Evolutionary conservation across 2,888 invertebrate species (phyloP).

Genomic region (Tipula confusa): DNA sequence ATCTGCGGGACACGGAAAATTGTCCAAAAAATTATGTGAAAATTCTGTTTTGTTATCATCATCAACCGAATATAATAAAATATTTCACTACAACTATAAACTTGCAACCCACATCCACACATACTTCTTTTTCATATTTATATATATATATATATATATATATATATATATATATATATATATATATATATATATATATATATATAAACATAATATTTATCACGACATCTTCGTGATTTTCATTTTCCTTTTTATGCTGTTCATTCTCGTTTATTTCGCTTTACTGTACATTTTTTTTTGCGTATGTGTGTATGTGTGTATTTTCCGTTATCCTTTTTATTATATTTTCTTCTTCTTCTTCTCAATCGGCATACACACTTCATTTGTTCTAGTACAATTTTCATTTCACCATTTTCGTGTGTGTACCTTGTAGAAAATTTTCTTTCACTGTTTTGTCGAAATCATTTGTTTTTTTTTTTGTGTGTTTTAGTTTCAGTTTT

Average conservation of each 20-base stretch:
- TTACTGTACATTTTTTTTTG: no score
- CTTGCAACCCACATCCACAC: not conserved
- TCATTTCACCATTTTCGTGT: constrained; percentile 21
- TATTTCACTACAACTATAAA: not conserved
- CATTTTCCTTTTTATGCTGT: not conserved
- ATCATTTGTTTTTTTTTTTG: not conserved
- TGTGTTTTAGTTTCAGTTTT: constrained; percentile 16
- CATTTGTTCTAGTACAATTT: constrained; percentile 28
- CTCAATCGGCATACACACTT: not conserved
- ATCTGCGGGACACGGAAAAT: not conserved
- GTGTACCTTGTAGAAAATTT: constrained; percentile 27
- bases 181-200: no score
- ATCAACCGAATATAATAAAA: not conserved
- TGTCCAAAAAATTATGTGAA: not conserved
- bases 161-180: no score
- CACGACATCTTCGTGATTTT: constrained; percentile 26
- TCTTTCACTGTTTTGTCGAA: not conserved
- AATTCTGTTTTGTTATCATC: constrained; percentile 20
- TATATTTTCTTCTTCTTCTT: constrained; percentile 28
- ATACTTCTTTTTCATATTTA: no score
- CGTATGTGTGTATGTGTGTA: no score
- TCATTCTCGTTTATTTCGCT: not conserved
- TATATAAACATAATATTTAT: not conserved
- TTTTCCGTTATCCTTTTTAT: not conserved
- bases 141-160: no score